phyloP scores from a whole-genome alignment of 2,888 invertebrate species.

The Orchestes rusci region DNA sequence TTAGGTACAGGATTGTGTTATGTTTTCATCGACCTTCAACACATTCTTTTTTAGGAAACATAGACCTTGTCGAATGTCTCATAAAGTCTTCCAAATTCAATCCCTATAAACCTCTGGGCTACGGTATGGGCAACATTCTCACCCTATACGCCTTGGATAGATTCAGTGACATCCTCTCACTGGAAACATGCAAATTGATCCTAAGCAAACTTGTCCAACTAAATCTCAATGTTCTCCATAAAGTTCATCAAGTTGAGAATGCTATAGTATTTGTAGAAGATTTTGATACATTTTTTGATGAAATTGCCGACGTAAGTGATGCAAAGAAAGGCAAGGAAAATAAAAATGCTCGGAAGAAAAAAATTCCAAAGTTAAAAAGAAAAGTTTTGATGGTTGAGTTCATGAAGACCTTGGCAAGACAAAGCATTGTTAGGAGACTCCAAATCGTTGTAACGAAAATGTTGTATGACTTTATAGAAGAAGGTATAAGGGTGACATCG shows the following conservation, averaged over 20 bases:
- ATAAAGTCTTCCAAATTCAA: constrained; percentile 30
- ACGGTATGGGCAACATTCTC: constrained; percentile 38
- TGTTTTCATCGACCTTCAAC: background rate
- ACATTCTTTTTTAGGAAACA: constrained; percentile 8
- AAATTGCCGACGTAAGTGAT: constrained; percentile 3
- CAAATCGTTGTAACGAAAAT: constrained; percentile 30
- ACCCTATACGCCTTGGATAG: constrained; percentile 36
- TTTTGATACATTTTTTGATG: constrained; percentile 11
- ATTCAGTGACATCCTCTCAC: constrained; percentile 31
- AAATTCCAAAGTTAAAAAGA: constrained; percentile 6
- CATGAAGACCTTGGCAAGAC: constrained; percentile 26
- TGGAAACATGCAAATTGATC: constrained; percentile 28
- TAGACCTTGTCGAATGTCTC: constrained; percentile 31
- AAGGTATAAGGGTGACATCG: constrained; percentile 18
- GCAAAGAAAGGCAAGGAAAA: constrained; percentile 12
- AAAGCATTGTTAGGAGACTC: constrained; percentile 24
- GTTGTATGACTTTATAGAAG: constrained; percentile 32
- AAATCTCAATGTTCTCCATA: constrained; percentile 36
- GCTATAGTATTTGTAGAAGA: constrained; percentile 34
- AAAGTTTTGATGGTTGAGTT: constrained; percentile 21
- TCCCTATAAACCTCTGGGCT: constrained; percentile 33
- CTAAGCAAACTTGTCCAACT: constrained; percentile 30
- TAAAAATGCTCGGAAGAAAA: constrained; percentile 13
- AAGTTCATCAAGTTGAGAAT: constrained; percentile 33
- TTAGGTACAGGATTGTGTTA: constrained; percentile 30